Evolutionary conservation across 2,797 vertebrate species (phyloP), one percentile per base, ranked within the genome.

Genomic region (Danio albolineatus): DNA sequence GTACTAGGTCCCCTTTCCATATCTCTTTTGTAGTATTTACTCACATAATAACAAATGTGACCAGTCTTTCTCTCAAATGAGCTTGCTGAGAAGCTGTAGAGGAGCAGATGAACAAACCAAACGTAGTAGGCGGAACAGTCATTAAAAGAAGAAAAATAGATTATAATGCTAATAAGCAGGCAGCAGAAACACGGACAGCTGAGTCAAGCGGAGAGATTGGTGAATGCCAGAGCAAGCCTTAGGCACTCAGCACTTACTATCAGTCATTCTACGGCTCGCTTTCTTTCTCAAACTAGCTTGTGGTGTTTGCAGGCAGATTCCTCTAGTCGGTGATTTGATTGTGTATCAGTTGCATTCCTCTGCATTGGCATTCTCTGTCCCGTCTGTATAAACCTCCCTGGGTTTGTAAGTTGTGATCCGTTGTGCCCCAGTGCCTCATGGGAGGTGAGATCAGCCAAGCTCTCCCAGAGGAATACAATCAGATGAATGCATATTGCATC

Each of bases 291-390:
- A 59, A 4, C 66, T 76, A 28, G 44, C 13, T 28, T 48, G 10
- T 38, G 10, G 16, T 21, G 46, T 77, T 66, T 77, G 43, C 5
- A 69, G 21, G 39, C 49, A 66, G 51, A 48, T 77, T 77, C n/a
- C 21, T 54, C 19, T 66, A 57, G 65, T 51, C 49, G 14, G 6
- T 39, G 36, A 60, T 61, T 70, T 70, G 54, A 51, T 78, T 43
- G 10, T 57, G 73, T 41, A 76, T 76, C 38, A 43, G 62, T 76
- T 51, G 65, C 85, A 51, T 85, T 57, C 59, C 74, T 85, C 82
- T 78, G 79, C 73, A 65, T 75, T 14, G 9, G 49, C 28, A 7
- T 72, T 57, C 7, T 48, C 85, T 70, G 84, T 86, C 9, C 9
- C 1, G 10, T 6, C 39, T 56, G 46, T 38, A 36, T 62, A 70